Evolutionary conservation across 1,140 invertebrate species (phyloP).

Genomic region (Megathymus violae): DNA sequence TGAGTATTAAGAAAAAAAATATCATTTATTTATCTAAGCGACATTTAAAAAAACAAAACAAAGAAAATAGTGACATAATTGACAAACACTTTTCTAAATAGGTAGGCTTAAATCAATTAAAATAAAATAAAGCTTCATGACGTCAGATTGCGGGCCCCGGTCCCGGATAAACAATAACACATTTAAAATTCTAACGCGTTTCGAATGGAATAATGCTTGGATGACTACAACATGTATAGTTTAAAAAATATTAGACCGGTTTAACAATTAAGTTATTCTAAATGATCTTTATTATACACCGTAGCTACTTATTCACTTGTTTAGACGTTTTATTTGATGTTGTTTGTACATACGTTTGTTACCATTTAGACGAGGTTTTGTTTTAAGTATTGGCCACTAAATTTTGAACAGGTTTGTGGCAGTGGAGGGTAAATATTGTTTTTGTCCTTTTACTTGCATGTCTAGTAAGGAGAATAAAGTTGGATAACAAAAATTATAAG

Average conservation of each 20-base stretch:
- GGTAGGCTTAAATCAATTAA: too few relatives aligned
- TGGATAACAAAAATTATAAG: slow-evolving; percentile 60
- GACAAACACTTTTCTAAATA: too few relatives aligned
- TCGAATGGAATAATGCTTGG: not conserved
- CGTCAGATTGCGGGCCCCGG: too few relatives aligned
- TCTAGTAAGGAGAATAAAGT: slow-evolving; percentile 80
- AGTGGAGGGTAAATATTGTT: slow-evolving; percentile 55
- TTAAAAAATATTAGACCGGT: not conserved
- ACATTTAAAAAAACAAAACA: too few relatives aligned
- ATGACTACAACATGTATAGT: too few relatives aligned
- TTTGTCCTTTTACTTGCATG: slow-evolving; percentile 78
- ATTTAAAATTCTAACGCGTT: slow-evolving; percentile 3
- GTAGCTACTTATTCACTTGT: slow-evolving; percentile 39
- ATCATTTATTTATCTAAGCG: too few relatives aligned
- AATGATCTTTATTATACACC: slow-evolving; percentile 11
- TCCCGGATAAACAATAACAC: too few relatives aligned
- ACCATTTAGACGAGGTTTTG: slow-evolving; percentile 51
- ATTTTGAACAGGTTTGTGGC: slow-evolving; percentile 48
- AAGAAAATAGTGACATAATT: too few relatives aligned
- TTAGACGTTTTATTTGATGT: slow-evolving; percentile 33
- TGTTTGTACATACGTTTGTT: slow-evolving; percentile 60
- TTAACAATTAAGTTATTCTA: not conserved
- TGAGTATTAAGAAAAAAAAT: too few relatives aligned
- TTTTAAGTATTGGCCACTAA: slow-evolving; percentile 37
- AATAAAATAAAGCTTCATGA: too few relatives aligned